Base-by-base conservation (phyloP, 1,140 invertebrate species). In the Globodera rostochiensis region DNA sequence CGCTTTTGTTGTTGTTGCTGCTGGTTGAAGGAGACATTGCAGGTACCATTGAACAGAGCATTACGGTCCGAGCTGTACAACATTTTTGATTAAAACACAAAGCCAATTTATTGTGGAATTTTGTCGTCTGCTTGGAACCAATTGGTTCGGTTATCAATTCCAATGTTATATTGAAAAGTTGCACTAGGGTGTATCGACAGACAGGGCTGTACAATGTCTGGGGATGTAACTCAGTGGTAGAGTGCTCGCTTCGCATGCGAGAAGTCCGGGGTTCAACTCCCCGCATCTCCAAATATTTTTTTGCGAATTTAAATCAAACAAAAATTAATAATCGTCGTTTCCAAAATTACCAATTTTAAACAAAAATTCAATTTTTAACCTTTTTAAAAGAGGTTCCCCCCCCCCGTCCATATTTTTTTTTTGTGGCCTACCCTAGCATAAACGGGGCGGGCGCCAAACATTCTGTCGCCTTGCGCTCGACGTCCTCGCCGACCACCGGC, bases 171-270 rank as follows among this genome's bases (percentile, higher is more conserved):
- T 71, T 36, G 25, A 71, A 71, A 71, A 69, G 15, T 19, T 9
- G 36, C 7, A 69, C n/a, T 15, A 13, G 2, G 2, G 11, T 71
- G 13, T 47, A 45, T 1, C 1, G n/a, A 13, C 11, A 71, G 9
- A 15, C 9, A 47, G 9, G 25, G 36, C n/a, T 0, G 6, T 5
- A 13, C 6, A 11, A 45, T 45, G 9, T 9, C 11, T 46, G 85
- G 85, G 85, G 85, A 78, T 86, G 81, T 86, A 86, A 83, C 85
- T 86, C 85, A 86, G 85, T 82, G 85, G 85, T 86, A 86, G 85
- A 86, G 85, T 80, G 85, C 83, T 84, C 85, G 83, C 85, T 86
- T 86, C 79, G 85, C 85, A 86, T 86, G 85, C 85, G 85, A 84
- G 83, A 86, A 83, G 85, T 71, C 85, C 73, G 74, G 85, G 85